Evolutionary conservation across 2,113 vertebrate genomes (phyloP), one percentile per base, ranked within the genome.

Genomic region (Brevimyrus niger): DNA sequence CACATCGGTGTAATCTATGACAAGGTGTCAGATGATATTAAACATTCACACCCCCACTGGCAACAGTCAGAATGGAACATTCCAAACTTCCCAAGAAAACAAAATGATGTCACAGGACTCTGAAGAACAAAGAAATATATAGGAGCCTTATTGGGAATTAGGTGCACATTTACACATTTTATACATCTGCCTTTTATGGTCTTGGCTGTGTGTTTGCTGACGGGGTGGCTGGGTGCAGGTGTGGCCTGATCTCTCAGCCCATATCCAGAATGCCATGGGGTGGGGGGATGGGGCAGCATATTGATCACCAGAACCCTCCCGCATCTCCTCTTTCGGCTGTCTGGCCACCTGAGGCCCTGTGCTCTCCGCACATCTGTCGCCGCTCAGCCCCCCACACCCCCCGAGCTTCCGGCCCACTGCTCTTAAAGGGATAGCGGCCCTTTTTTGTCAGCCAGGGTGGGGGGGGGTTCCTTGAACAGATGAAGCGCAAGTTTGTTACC

Each of bases 301-400:
- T 80, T 35, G 86, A 90, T 90, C 23, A 35, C 21, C 46, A 38
- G 48, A 53, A 35, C 47, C 90, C 76, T 21, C 46, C 80, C 51
- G 38, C 50, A 44, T 88, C 42, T 51, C 80, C 87, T 50, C 76
- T 15, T 31, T 46, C 13, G 35, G 87, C 42, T 86, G 76, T 86
- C 80, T 65, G 90, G 44, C 61, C 89, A 91, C 89, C 89, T 91
- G 88, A 87, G 90, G 83, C 84, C 85, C 88, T 44, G 73, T 13
- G 88, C 50, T 47, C 76, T 42, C 46, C 38, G 10, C 88, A 89
- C 91, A 89, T 91, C 89, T 90, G 88, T 90, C 84, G 76, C 42
- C 48, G 50, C 85, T 11, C 21, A 27, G 42, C 76, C 58, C 21
- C 83, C 84, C 7, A 4, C 6, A 19, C 65, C 46, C 84, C 73